Conservation (phyloP, 2,113 vertebrate species). For the Vulpes vulpes region DNA sequence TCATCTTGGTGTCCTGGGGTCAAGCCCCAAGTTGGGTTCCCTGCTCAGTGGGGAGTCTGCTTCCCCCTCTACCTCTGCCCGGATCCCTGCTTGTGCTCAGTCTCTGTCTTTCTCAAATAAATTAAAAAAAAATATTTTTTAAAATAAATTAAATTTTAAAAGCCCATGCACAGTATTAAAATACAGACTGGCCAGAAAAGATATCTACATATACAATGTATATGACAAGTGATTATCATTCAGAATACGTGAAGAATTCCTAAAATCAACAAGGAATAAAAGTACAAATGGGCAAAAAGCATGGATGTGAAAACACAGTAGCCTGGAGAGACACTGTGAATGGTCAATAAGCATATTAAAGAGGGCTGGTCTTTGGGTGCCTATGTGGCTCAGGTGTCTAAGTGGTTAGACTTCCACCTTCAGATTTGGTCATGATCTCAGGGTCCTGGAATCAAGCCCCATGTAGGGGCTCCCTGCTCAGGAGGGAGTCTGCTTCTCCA, state of each 20-base stretch:
- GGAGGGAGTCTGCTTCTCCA: neutral
- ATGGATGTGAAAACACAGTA: neutral
- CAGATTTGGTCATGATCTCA: neutral
- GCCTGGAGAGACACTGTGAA: neutral
- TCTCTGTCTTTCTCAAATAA: too few relatives aligned
- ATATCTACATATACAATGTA: neutral
- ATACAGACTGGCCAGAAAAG: neutral
- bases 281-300: neutral
- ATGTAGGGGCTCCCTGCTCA: neutral
- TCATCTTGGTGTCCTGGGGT: too few relatives aligned
- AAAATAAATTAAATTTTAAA: neutral
- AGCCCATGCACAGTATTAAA: neutral
- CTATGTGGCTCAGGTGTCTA: neutral
- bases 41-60: too few relatives aligned
- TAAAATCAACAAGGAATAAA: neutral
- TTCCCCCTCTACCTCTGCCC: too few relatives aligned
- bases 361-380: neutral
- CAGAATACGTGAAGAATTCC: conserved; percentile 4
- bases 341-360: neutral
- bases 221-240: neutral
- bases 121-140: too few relatives aligned
- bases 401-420: neutral
- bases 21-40: too few relatives aligned
- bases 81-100: too few relatives aligned
- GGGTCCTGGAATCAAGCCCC: neutral